phyloP scores from a whole-genome alignment of 2,797 vertebrate species.

The Gymnopithys bicolor region DNA sequence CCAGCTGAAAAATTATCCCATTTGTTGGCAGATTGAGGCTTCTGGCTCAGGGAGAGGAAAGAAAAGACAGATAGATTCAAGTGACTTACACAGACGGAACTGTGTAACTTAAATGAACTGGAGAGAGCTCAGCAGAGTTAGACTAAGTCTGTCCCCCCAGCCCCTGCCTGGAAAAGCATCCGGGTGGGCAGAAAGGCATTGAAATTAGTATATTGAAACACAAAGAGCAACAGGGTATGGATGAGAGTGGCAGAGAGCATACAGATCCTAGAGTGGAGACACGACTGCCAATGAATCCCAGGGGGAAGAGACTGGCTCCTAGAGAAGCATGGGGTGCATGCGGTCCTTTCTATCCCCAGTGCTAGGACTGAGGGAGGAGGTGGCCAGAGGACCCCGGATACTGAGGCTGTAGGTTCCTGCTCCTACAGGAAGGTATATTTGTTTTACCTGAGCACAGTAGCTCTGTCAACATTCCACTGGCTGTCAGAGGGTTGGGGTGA shows the following conservation, averaged over 20 bases:
- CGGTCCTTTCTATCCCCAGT: background rate
- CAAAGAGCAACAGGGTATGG: constrained; percentile 15
- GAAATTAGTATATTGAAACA: constrained; percentile 26
- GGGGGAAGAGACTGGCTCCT: background rate
- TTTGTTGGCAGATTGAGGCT: constrained; percentile 60
- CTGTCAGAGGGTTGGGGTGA: constrained; percentile 15
- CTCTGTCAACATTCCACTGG: constrained; percentile 59
- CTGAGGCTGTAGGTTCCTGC: constrained; percentile 58
- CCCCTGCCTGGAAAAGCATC: background rate
- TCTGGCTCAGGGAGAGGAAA: constrained; percentile 59
- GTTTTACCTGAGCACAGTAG: constrained; percentile 33
- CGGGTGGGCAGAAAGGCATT: constrained; percentile 21
- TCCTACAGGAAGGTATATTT: constrained; percentile 55
- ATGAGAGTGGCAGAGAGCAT: background rate
- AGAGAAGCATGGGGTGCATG: background rate
- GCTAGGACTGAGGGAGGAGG: background rate
- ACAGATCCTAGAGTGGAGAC: background rate
- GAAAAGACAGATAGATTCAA: constrained; percentile 66
- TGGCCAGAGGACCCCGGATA: constrained; percentile 55
- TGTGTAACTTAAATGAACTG: constrained; percentile 65
- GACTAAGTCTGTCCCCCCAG: background rate
- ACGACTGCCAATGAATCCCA: background rate
- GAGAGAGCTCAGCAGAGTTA: constrained; percentile 32
- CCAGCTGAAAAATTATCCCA: constrained; percentile 66
- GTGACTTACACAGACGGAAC: constrained; percentile 56